Percentiles rank a stretch among this genome's conserved stretches.
These are phyloP conservation scores for Leucoraja erinaceus DNA, from an alignment of 2,113 vertebrate genomes.

Conservation along the genomic window DNA sequence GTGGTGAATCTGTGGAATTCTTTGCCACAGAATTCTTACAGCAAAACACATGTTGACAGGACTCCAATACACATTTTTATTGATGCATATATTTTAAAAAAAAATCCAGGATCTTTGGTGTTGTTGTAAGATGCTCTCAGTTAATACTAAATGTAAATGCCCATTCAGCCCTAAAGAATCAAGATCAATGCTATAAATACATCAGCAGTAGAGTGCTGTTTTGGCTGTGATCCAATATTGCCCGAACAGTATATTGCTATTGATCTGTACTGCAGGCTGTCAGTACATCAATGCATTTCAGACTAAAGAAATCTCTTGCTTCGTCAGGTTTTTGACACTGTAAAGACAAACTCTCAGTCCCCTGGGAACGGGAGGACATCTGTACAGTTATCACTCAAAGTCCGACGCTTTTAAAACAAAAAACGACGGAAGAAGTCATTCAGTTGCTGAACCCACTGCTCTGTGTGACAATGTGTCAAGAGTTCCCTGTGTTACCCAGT, in stretches of 20 bases:
- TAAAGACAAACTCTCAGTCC: constrained; percentile 11
- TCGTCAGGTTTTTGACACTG: not conserved
- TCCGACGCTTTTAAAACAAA: not conserved
- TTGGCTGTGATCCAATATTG: constrained; percentile 38
- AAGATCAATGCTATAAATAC: not conserved
- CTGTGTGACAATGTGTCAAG: not conserved
- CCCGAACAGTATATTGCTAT: constrained; percentile 39
- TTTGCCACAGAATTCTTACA: no score
- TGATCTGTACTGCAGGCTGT: constrained; percentile 24
- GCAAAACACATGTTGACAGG: no score
- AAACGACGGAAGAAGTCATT: not conserved
- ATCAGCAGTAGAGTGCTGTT: constrained; percentile 8
- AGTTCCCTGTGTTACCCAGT: not conserved
- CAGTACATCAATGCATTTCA: constrained; percentile 3
- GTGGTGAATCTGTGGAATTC: no score
- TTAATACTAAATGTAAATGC: no score
- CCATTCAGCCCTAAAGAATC: not conserved
- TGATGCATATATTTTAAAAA: no score
- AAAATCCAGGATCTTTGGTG: no score
- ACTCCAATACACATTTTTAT: no score
- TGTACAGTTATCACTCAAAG: constrained; percentile 2
- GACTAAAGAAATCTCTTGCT: constrained; percentile 13
- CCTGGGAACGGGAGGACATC: not conserved
- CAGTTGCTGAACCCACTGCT: not conserved
- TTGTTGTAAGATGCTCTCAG: no score